These are phyloP conservation scores for Fistularia commersonii DNA, from an alignment of 2,797 vertebrate genomes.

Conservation along the genomic window DNA sequence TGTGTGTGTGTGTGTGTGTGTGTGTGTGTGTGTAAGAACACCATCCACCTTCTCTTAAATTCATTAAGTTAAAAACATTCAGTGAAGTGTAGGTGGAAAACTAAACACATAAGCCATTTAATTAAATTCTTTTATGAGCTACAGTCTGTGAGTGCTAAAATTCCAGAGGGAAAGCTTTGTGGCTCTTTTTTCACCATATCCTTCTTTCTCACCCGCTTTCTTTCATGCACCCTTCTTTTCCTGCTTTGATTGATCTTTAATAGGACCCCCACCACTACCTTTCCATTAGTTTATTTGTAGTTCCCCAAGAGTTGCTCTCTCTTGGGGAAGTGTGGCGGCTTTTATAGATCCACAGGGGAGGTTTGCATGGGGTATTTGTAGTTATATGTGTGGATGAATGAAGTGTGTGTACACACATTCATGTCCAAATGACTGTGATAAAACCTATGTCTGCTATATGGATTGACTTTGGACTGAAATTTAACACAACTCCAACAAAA, in stretches of 20 bases:
- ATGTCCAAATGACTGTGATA: slow-evolving; percentile 12
- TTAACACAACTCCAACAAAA: background rate
- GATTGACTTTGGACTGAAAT: slow-evolving; percentile 16
- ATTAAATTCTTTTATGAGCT: slow-evolving; percentile 41
- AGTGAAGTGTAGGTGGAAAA: slow-evolving; percentile 16
- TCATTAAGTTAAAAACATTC: slow-evolving; percentile 5
- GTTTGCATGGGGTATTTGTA: slow-evolving; percentile 54
- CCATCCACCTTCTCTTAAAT: too few species aligned
- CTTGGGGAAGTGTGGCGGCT: slow-evolving; percentile 54
- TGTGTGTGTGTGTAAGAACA: background rate
- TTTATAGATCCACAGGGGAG: slow-evolving; percentile 75
- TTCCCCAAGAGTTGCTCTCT: slow-evolving; percentile 32
- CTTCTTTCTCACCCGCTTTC: slow-evolving; percentile 28
- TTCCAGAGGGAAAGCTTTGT: slow-evolving; percentile 27
- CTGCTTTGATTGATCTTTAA: slow-evolving; percentile 72
- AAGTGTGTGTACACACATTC: slow-evolving; percentile 12
- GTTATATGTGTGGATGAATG: slow-evolving; percentile 32
- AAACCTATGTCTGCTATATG: slow-evolving; percentile 5
- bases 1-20: background rate
- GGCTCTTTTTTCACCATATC: slow-evolving; percentile 47
- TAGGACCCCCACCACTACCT: slow-evolving; percentile 51
- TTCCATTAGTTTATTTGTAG: slow-evolving; percentile 64
- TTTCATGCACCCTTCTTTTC: slow-evolving; percentile 40
- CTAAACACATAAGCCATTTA: slow-evolving; percentile 13
- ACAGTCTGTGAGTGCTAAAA: slow-evolving; percentile 24